Conservation (phyloP, 1,140 invertebrate genomes). For the Bombus superbus region DNA sequence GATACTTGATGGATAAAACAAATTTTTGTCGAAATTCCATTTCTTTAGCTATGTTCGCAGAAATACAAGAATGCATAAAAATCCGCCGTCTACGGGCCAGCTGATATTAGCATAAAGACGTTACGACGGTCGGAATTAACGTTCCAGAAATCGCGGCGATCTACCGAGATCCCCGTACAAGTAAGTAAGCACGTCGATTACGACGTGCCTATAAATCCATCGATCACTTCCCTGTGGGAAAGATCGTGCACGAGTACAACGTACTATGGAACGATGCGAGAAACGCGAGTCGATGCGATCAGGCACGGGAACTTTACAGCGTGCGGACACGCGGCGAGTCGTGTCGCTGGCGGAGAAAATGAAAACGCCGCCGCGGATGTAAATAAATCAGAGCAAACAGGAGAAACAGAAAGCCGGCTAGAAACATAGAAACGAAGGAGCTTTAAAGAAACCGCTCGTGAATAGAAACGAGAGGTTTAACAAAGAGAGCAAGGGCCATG, state of each 20-base stretch:
- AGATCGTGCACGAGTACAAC: constrained; percentile 13
- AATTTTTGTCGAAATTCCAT: no score
- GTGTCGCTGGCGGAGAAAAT: constrained; percentile 63
- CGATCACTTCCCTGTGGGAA: constrained; percentile 33
- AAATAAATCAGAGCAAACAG: constrained; percentile 74
- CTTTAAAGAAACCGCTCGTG: neutral
- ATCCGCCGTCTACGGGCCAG: no score
- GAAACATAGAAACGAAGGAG: constrained; percentile 51
- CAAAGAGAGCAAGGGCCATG: constrained; percentile 19
- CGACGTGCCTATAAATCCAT: constrained; percentile 34
- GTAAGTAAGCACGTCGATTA: constrained; percentile 22
- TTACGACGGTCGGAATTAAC: neutral
- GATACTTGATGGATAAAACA: no score
- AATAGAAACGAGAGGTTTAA: constrained; percentile 24
- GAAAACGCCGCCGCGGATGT: constrained; percentile 67
- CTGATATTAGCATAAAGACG: neutral
- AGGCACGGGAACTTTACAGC: constrained; percentile 65
- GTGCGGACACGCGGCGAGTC: constrained; percentile 63
- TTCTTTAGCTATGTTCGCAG: no score
- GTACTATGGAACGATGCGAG: constrained; percentile 11
- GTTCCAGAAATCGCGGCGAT: neutral
- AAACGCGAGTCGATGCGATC: constrained; percentile 71
- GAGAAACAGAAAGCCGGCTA: constrained; percentile 47
- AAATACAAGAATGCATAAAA: no score
- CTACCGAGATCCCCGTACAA: neutral